A percentile compares a stretch with the other conserved stretches of the same genome.
Evolutionary conservation across 2,797 vertebrate genomes (phyloP).

Genomic region (Nasua narica): DNA sequence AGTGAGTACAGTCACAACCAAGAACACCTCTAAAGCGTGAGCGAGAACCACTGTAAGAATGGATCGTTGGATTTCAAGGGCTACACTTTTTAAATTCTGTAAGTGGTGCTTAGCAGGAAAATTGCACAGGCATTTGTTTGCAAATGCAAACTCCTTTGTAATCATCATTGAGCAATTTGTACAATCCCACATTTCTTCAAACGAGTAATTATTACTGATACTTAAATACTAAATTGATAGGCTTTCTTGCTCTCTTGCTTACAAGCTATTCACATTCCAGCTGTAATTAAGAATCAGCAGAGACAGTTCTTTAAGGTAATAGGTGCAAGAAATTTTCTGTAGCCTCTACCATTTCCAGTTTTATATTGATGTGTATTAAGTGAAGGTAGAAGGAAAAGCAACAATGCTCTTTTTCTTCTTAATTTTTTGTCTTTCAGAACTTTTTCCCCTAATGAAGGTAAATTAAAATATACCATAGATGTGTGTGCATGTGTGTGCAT

Average conservation of each 20-base stretch:
- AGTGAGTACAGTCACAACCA: neutral
- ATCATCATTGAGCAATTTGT: constrained; percentile 47
- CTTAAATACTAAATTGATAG: constrained; percentile 35
- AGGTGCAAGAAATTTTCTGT: neutral
- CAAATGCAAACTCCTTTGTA: constrained; percentile 33
- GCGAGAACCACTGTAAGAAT: neutral
- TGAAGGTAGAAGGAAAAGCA: neutral
- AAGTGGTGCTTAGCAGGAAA: neutral
- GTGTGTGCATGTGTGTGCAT: neutral
- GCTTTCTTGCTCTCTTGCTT: neutral
- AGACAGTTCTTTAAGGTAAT: neutral
- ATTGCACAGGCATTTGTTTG: constrained; percentile 26
- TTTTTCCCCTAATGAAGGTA: neutral
- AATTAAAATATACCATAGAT: neutral
- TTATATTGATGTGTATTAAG: neutral
- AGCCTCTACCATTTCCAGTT: neutral
- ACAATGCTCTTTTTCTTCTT: neutral
- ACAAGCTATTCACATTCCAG: neutral
- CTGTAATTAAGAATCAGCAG: constrained; percentile 12
- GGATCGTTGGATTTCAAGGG: neutral
- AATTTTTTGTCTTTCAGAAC: neutral
- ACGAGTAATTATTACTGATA: constrained; percentile 56
- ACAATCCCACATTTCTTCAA: constrained; percentile 52
- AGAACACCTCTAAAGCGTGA: neutral
- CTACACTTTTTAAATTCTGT: neutral